These are phyloP conservation scores for Staurois parvus DNA, from an alignment of 2,797 vertebrate species.

Conservation along the genomic window DNA sequence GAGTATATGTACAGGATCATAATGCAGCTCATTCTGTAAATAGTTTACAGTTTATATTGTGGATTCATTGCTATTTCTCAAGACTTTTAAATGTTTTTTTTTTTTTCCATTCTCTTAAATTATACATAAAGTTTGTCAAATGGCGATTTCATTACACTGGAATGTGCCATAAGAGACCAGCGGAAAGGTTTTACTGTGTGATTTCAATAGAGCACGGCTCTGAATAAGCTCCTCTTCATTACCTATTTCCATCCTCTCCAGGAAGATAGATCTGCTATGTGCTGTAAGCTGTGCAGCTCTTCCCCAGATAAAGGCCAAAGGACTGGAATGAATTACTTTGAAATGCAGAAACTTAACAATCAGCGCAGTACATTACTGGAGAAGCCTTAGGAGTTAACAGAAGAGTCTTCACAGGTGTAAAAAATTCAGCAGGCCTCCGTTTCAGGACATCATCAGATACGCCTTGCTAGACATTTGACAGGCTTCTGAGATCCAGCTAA, in stretches of 20 bases:
- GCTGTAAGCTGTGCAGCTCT: background rate
- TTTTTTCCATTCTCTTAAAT: background rate
- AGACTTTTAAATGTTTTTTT: background rate
- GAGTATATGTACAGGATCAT: background rate
- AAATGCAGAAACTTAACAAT: background rate
- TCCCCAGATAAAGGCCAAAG: background rate
- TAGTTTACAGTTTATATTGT: slow-evolving; percentile 9
- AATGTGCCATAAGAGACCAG: slow-evolving; percentile 26
- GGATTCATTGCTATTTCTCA: slow-evolving; percentile 9
- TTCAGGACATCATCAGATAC: slow-evolving; percentile 30
- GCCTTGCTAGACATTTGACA: slow-evolving; percentile 41
- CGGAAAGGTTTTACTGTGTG: background rate
- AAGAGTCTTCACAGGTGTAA: background rate
- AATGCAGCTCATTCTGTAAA: background rate
- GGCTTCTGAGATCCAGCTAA: slow-evolving; percentile 7
- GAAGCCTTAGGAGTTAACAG: slow-evolving; percentile 33
- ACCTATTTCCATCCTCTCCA: background rate
- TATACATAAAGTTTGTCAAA: slow-evolving; percentile 5
- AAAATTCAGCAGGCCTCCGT: slow-evolving; percentile 4
- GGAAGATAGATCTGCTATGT: background rate
- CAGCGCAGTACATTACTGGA: background rate
- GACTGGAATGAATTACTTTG: background rate
- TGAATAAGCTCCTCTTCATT: background rate
- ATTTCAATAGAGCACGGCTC: slow-evolving; percentile 17
- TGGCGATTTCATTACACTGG: slow-evolving; percentile 13